Conservation (phyloP, 2,888 invertebrate genomes). For the Bibio marci region DNA sequence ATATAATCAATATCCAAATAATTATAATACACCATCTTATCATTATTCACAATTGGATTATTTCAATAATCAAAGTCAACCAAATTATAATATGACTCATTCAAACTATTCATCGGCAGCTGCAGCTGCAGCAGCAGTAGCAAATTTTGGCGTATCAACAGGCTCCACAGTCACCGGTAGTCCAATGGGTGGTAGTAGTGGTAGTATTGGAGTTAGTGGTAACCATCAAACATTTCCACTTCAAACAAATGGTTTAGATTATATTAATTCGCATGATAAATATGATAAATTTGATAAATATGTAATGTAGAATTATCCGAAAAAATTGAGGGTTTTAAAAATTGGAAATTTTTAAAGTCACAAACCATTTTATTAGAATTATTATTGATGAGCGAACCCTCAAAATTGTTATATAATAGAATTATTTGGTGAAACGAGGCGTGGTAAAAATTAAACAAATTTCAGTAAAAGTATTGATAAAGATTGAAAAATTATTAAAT, state of each 20-base stretch:
- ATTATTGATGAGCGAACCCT: too few relatives aligned
- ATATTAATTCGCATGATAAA: constrained; percentile 30
- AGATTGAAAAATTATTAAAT: too few relatives aligned
- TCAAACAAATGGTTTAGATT: constrained; percentile 28
- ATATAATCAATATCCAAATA: constrained; percentile 29
- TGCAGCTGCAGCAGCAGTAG: constrained; percentile 23
- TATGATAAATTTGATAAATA: too few relatives aligned
- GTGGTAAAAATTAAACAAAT: too few relatives aligned
- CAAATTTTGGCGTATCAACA: constrained; percentile 29
- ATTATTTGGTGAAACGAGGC: too few relatives aligned
- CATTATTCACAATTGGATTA: constrained; percentile 30
- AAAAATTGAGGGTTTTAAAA: too few relatives aligned
- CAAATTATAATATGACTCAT: constrained; percentile 30
- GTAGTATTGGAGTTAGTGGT: too few relatives aligned
- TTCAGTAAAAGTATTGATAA: too few relatives aligned
- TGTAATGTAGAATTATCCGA: too few relatives aligned
- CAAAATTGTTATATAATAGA: too few relatives aligned
- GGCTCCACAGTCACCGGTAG: constrained; percentile 27
- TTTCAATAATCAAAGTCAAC: constrained; percentile 29
- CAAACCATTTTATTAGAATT: too few relatives aligned
- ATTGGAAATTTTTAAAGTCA: too few relatives aligned
- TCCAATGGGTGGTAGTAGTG: constrained; percentile 19
- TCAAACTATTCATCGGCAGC: constrained; percentile 27
- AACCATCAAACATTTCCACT: constrained; percentile 27
- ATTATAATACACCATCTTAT: constrained; percentile 28